These are phyloP conservation scores for Brachypalpus laphriformis DNA, from an alignment of 2,888 invertebrate genomes.

Conservation along the genomic window DNA sequence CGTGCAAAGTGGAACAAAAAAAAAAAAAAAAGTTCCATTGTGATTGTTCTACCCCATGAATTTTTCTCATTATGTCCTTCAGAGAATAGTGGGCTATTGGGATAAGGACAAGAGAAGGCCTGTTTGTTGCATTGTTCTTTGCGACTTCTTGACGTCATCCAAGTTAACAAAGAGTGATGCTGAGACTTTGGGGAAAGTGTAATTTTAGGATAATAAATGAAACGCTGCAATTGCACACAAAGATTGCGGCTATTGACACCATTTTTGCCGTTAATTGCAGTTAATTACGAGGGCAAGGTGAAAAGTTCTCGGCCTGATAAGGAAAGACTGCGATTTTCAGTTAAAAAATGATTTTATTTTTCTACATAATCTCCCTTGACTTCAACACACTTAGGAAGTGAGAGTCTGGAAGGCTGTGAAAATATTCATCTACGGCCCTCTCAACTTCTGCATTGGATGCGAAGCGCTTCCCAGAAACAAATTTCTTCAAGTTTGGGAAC, in stretches of 20 bases:
- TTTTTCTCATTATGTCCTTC: constrained; percentile 72
- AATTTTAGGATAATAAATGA: constrained; percentile 20
- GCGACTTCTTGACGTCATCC: constrained; percentile 27
- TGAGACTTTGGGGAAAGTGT: background rate
- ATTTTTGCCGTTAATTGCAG: constrained; percentile 7
- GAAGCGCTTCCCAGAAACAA: too few relatives aligned
- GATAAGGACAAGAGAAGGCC: constrained; percentile 50
- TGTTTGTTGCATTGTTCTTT: constrained; percentile 58
- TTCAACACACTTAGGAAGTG: too few relatives aligned
- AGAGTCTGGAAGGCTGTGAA: too few relatives aligned
- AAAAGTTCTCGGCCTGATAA: too few relatives aligned
- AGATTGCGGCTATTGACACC: constrained; percentile 31
- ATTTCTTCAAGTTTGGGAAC: too few relatives aligned
- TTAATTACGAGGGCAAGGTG: too few relatives aligned
- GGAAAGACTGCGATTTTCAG: too few relatives aligned
- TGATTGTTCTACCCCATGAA: constrained; percentile 62
- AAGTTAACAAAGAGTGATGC: constrained; percentile 18
- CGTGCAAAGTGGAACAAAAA: constrained; percentile 24
- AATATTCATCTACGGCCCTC: too few relatives aligned
- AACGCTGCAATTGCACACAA: background rate
- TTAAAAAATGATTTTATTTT: too few relatives aligned
- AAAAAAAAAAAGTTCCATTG: constrained; percentile 19
- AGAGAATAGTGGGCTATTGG: constrained; percentile 54
- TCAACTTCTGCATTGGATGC: too few relatives aligned
- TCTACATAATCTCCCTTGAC: too few relatives aligned